Evolutionary conservation across 2,797 vertebrate species (phyloP).

Genomic region (Cryptoblepharus egeriae): DNA sequence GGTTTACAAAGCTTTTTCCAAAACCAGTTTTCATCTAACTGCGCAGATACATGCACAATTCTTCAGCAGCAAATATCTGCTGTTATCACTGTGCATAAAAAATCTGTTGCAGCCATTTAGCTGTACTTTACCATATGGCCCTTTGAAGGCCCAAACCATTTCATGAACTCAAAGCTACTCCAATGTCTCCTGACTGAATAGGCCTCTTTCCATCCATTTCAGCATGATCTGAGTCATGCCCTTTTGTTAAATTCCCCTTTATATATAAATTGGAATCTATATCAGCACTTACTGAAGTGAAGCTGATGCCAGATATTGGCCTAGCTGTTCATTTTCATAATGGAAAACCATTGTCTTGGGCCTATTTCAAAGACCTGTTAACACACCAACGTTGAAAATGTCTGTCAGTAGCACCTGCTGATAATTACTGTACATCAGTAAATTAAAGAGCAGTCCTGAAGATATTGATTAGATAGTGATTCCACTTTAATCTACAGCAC

Average conservation of each 20-base stretch:
- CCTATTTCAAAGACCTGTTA: conserved; percentile 22
- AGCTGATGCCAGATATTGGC: conserved; percentile 31
- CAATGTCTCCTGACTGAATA: not conserved
- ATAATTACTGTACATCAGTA: conserved; percentile 57
- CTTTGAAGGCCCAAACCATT: conserved; percentile 11
- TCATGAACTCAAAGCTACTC: not conserved
- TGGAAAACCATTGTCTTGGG: conserved; percentile 41
- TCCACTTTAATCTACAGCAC: conserved; percentile 42
- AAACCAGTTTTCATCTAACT: conserved; percentile 1
- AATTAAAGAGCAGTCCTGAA: conserved; percentile 56
- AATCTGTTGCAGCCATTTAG: not conserved
- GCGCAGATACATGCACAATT: not conserved
- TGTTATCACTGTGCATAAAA: conserved; percentile 16
- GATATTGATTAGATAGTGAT: conserved; percentile 56
- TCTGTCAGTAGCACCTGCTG: conserved; percentile 38
- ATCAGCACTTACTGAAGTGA: conserved; percentile 35
- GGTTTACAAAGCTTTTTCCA: not conserved
- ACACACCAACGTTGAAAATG: conserved; percentile 30
- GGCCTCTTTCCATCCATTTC: not conserved
- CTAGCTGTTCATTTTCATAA: conserved; percentile 32
- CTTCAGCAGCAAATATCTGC: conserved; percentile 25
- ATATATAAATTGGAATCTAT: conserved; percentile 29
- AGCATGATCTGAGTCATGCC: conserved; percentile 6
- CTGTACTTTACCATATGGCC: conserved; percentile 16
- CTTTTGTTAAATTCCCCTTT: conserved; percentile 35